Evolutionary conservation across 2,113 vertebrate genomes (phyloP).

Genomic region (Tylochromis polylepis): DNA sequence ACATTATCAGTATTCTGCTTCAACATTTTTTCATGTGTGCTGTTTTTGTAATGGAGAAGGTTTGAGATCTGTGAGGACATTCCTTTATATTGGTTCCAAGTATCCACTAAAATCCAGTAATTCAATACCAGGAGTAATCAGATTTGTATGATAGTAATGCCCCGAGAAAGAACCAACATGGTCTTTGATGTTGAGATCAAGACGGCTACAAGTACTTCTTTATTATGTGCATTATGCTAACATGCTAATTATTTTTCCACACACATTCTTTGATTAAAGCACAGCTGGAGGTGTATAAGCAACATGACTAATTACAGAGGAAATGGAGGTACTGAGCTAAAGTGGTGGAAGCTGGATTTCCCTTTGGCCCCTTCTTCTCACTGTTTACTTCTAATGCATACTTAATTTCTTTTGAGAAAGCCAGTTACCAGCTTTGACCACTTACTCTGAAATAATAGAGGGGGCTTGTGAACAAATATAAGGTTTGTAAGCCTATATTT

Average conservation of each 20-base stretch:
- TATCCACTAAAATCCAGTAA: conserved; percentile 53
- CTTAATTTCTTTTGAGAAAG: not conserved
- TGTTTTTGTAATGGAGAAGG: not conserved
- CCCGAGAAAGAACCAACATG: conserved; percentile 46
- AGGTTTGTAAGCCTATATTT: not conserved
- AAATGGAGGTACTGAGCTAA: conserved; percentile 29
- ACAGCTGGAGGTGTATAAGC: conserved; percentile 63
- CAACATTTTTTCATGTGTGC: not conserved
- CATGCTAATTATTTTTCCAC: conserved; percentile 69
- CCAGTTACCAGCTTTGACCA: conserved; percentile 2
- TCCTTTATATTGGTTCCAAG: conserved; percentile 56
- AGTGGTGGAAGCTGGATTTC: conserved; percentile 32
- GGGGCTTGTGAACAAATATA: not conserved
- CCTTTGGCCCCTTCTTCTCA: conserved; percentile 23
- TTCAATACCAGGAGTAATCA: conserved; percentile 60
- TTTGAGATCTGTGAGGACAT: not conserved
- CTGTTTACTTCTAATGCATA: conserved; percentile 8
- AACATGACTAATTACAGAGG: conserved; percentile 59
- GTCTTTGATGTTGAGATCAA: conserved; percentile 68
- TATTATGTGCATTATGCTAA: conserved; percentile 65
- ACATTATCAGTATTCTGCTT: conserved; percentile 11
- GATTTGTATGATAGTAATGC: conserved; percentile 60
- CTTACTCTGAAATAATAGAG: not conserved
- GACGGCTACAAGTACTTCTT: conserved; percentile 56
- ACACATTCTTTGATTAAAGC: conserved; percentile 64